Evolutionary conservation across 1,140 invertebrate genomes (phyloP).

Genomic region (Sitodiplosis mosellana): DNA sequence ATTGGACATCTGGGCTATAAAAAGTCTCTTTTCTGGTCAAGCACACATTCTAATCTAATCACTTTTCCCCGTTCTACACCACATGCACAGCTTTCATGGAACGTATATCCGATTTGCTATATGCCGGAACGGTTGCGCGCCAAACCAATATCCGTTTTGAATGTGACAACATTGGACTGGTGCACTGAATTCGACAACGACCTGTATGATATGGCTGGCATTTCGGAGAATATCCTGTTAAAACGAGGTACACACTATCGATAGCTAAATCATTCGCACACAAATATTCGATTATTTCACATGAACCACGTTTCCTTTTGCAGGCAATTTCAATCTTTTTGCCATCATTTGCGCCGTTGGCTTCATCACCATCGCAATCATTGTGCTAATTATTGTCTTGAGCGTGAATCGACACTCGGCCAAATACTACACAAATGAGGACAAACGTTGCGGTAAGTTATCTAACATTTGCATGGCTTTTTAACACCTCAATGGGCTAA

Average conservation of each 20-base stretch:
- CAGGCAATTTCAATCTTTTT: conserved; percentile 23
- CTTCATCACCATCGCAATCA: conserved; percentile 22
- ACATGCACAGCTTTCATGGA: conserved; percentile 12
- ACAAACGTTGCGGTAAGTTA: conserved; percentile 26
- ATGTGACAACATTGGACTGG: conserved; percentile 17
- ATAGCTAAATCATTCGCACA: neutral
- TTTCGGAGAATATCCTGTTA: conserved; percentile 23
- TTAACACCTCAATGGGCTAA: no score
- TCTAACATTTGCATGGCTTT: no score
- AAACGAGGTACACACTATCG: conserved; percentile 12
- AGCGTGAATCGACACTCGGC: conserved; percentile 38
- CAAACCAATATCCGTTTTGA: conserved; percentile 22
- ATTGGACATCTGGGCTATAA: no score
- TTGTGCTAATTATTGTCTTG: conserved; percentile 27
- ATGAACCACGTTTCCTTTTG: neutral
- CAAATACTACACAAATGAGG: conserved; percentile 32
- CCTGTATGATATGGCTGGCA: conserved; percentile 24
- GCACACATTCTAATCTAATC: no score
- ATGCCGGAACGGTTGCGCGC: conserved; percentile 20
- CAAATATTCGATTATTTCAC: neutral
- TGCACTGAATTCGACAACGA: conserved; percentile 22
- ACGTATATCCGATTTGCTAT: conserved; percentile 23
- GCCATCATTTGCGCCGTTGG: conserved; percentile 23
- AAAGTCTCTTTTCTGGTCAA: no score
- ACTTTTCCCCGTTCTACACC: neutral